These are phyloP conservation scores for Patella vulgata DNA, from an alignment of 1,140 invertebrate species.

Conservation along the genomic window DNA sequence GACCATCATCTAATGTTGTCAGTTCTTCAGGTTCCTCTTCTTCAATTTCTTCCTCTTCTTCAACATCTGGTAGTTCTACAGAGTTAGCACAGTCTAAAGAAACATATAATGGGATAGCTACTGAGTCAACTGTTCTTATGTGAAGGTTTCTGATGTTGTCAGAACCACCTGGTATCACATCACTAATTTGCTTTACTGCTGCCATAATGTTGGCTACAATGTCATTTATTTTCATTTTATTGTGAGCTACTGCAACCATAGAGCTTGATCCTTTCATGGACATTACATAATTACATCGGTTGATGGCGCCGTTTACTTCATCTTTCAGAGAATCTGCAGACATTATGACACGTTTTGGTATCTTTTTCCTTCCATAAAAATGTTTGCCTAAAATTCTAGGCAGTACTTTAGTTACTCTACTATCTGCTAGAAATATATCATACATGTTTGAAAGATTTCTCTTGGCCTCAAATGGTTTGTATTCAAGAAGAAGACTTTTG, in stretches of 20 bases:
- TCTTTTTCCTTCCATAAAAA: constrained; percentile 58
- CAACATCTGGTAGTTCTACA: too few species aligned
- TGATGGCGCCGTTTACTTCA: constrained; percentile 47
- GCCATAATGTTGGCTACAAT: constrained; percentile 50
- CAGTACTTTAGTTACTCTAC: constrained; percentile 51
- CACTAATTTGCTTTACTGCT: constrained; percentile 30
- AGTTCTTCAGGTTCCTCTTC: too few species aligned
- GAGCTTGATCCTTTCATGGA: constrained; percentile 48
- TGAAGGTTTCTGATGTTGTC: constrained; percentile 48
- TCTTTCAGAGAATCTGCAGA: constrained; percentile 43
- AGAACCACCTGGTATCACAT: constrained; percentile 47
- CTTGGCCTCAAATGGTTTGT: constrained; percentile 62
- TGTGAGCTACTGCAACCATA: constrained; percentile 40
- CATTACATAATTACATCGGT: constrained; percentile 42
- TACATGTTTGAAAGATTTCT: constrained; percentile 56
- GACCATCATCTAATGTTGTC: too few species aligned
- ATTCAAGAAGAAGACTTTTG: constrained; percentile 62
- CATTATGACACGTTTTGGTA: constrained; percentile 53
- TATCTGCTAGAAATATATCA: constrained; percentile 64
- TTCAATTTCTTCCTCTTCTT: too few species aligned
- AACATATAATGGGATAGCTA: constrained; percentile 46
- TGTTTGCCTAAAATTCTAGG: constrained; percentile 57
- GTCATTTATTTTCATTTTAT: constrained; percentile 31
- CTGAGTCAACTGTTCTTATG: constrained; percentile 42
- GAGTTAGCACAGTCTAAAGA: constrained; percentile 27